phyloP scores from a whole-genome alignment of 2,888 invertebrate genomes.

The Caenorhabditis panamensis region DNA sequence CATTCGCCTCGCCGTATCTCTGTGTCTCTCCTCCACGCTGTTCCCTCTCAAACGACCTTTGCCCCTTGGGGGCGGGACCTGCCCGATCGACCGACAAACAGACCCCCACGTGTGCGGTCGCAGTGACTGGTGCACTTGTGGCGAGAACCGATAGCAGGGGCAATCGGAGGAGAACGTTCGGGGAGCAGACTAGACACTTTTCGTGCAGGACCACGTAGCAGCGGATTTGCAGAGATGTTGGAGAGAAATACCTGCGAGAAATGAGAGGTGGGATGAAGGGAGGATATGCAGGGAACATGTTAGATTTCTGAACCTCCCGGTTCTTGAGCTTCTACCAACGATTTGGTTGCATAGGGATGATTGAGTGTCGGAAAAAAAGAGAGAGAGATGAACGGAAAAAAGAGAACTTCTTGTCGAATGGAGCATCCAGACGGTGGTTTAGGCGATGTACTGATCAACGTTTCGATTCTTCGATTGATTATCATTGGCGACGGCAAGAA shows the following conservation, averaged over 20 bases:
- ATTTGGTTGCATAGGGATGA: no score
- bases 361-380: no score
- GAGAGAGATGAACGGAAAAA: background rate
- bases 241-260: no score
- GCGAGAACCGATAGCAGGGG: conserved; percentile 3
- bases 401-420: background rate
- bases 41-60: conserved; percentile 48
- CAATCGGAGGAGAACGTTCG: background rate
- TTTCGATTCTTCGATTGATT: conserved; percentile 99
- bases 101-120: conserved; percentile 53
- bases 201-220: no score
- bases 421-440: conserved; percentile 4
- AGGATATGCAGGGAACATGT: no score
- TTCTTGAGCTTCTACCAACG: no score
- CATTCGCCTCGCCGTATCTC: background rate
- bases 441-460: conserved; percentile 86
- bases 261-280: no score
- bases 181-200: conserved; percentile 30
- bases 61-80: conserved; percentile 49
- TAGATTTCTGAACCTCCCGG: no score
- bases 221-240: no score
- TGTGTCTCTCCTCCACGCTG: conserved; percentile 5
- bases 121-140: conserved; percentile 43
- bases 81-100: conserved; percentile 45
- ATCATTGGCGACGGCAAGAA: conserved; percentile 98